Evolutionary conservation across 2,113 vertebrate species (phyloP).

Genomic region (Xiphorhynchus elegans): DNA sequence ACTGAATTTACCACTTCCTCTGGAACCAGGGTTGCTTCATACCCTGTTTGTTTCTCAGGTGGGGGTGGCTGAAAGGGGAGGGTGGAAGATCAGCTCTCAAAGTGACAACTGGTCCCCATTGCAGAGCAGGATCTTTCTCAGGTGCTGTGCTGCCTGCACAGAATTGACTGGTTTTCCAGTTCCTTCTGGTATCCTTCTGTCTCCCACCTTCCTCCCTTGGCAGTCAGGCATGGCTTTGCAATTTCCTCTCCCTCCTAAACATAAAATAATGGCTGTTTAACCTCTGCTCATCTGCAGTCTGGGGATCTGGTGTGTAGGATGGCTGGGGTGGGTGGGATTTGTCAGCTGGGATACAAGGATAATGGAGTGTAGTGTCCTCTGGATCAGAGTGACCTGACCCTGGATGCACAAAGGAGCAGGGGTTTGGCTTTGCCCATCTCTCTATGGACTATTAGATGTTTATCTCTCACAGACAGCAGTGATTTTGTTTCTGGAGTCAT

Average conservation of each 20-base stretch:
- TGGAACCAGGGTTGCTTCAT: not conserved
- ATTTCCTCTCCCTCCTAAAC: not conserved
- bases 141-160: not conserved
- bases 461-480: not conserved
- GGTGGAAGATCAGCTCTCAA: not conserved
- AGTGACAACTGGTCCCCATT: not conserved
- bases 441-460: fast-evolving
- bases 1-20: constrained; percentile 59
- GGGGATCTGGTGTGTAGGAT: fast-evolving
- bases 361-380: not conserved
- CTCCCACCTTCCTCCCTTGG: not conserved
- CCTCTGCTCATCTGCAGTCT: not conserved
- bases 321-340: not conserved
- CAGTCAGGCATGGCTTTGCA: not conserved
- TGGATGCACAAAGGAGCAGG: not conserved
- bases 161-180: not conserved
- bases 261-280: not conserved
- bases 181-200: not conserved
- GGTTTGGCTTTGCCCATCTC: not conserved
- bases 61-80: not conserved
- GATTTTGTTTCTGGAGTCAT: not conserved
- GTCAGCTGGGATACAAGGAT: not conserved
- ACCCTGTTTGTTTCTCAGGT: not conserved
- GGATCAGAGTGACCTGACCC: not conserved
- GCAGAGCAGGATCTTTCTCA: not conserved